Base-by-base conservation (phyloP, 2,888 invertebrate genomes). In the Xylota sylvarum region DNA sequence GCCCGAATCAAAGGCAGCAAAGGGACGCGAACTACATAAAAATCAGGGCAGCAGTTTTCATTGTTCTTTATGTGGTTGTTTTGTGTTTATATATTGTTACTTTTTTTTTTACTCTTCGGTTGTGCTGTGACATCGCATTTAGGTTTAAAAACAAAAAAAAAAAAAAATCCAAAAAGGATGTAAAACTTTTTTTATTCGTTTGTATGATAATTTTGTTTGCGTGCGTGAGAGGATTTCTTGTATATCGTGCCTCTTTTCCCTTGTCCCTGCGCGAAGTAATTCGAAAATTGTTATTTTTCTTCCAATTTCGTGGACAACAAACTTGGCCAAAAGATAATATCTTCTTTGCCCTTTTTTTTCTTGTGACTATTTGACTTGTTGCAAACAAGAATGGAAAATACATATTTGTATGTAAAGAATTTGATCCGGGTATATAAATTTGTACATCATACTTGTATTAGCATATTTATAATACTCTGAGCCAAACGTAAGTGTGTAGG, bases 161-260 rank as follows among this genome's bases (percentile, higher is more conserved):
- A 23, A 55, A 55, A 30, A 55, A n/a, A 5, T 55, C 35, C 9
- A 32, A 46, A 27, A 37, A 55, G 50, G 27, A 40, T 4, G 32
- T 67, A 56, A 5, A 52, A 58, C 58, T 60, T 58, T 58, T 48
- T 70, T 52, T 48, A 56, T 58, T 50, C 35, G 50, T 50, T 52
- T 37, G 50, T 60, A 77, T 77, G 77, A 60, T 77, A 77, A 69
- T 77, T 69, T 58, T 67, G 58, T 69, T 60, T 67, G 46, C 67
- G 67, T 69, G 77, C 69, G 69, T 77, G 77, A 77, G 69, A 58
- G 56, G 77, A 60, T 67, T 23, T 67, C 30, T 40, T 30, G 6
- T 65, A 32, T 67, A 40, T 65, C 19, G 19, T 9, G 14, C 1
- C 9, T 17, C 35, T 9, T 30, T 30, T 52, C 5, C 19, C 52